Conservation (phyloP, 2,797 vertebrate species). For the Cryptoprocta ferox region DNA sequence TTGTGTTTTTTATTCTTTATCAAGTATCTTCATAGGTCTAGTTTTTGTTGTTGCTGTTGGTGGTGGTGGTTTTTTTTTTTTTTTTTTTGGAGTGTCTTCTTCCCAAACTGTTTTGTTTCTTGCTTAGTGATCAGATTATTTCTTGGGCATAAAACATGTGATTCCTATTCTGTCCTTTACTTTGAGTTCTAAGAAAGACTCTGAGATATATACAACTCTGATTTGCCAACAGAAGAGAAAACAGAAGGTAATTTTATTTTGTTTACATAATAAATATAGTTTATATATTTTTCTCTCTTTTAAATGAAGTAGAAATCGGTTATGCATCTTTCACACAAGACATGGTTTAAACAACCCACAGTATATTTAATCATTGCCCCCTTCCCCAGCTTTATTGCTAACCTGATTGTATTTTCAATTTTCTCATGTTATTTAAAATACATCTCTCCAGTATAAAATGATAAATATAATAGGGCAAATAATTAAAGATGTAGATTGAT, state of each 20-base stretch:
- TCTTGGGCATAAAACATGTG: background rate
- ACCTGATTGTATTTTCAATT: conserved; percentile 9
- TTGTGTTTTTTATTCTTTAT: background rate
- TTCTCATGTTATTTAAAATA: background rate
- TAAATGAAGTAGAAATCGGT: conserved; percentile 22
- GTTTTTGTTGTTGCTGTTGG: background rate
- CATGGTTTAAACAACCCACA: background rate
- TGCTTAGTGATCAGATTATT: background rate
- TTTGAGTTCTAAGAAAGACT: conserved; percentile 12
- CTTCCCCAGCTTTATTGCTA: background rate
- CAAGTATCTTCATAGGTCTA: background rate
- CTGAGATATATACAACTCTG: background rate
- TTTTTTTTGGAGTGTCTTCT: background rate
- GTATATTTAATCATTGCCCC: background rate
- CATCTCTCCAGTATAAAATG: background rate
- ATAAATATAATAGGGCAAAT: background rate
- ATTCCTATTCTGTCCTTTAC: background rate
- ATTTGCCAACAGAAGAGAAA: background rate
- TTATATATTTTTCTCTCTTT: background rate
- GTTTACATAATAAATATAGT: background rate
- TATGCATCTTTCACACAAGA: background rate
- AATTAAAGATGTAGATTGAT: background rate
- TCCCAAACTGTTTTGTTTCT: background rate
- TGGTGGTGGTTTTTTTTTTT: too few relatives aligned
- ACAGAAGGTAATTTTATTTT: background rate